These are phyloP conservation scores for Pelusios castaneus DNA, from an alignment of 2,113 vertebrate species.

Conservation along the genomic window DNA sequence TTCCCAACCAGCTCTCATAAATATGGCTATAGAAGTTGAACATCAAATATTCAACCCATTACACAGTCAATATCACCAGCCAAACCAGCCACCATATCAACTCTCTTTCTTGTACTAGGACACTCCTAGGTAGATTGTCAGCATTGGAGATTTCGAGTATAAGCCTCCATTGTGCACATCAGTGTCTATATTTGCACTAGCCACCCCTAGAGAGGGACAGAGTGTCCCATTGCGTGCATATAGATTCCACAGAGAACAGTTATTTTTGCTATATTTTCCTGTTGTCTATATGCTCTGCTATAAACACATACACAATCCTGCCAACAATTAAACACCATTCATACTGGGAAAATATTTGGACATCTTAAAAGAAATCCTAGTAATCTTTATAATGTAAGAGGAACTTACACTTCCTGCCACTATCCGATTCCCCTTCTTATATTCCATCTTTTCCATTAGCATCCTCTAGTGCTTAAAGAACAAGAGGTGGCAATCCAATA, in stretches of 20 bases:
- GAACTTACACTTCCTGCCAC: not conserved
- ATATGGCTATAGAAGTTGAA: not conserved
- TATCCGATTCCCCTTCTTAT: not conserved
- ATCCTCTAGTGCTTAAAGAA: not conserved
- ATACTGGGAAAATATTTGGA: accelerated
- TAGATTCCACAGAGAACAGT: not conserved
- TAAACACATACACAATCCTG: accelerated
- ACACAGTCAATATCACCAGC: not conserved
- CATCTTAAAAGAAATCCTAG: accelerated
- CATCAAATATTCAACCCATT: not conserved
- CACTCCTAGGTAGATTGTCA: not conserved
- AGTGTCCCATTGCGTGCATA: accelerated
- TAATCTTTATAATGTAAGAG: accelerated
- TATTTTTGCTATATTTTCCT: not conserved
- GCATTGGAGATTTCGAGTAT: not conserved
- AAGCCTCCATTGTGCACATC: not conserved
- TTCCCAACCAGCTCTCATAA: not conserved
- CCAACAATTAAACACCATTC: not conserved
- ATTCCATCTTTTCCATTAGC: not conserved
- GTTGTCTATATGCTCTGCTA: accelerated
- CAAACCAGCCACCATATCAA: not conserved
- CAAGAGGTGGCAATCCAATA: too few relatives aligned
- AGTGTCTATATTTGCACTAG: not conserved
- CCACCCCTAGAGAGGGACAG: accelerated
- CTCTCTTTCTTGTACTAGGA: too few relatives aligned